Evolutionary conservation across 2,113 vertebrate species (phyloP), one percentile per base, ranked within the genome.

Genomic region (Leptobrachium ailaonicum): DNA sequence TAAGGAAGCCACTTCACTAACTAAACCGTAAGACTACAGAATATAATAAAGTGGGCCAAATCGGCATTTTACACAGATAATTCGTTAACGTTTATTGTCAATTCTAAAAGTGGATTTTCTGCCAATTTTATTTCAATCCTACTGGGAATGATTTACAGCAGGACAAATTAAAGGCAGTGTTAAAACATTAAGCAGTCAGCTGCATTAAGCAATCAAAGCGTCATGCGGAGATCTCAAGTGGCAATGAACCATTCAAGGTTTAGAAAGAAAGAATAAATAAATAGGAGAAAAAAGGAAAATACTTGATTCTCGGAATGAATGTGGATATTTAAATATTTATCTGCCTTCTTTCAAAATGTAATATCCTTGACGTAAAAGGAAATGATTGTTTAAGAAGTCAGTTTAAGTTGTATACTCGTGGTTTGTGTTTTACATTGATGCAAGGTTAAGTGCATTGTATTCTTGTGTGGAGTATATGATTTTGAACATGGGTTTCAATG

Each of bases 161-260:
- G 42, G 70, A 56, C 58, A 66, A 53, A 75, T 66, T 66, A 75
- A 64, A 64, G 44, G 62, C 73, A 53, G 60, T 8, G 43, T 50
- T 75, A 50, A 66, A 53, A 75, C 44, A 75, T 75, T 66, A 75
- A 50, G n/a, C 60, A 75, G 73, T 12, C 47, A 64, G 60, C 73
- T 66, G 62, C 73, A 75, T 66, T 75, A 75, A 75, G 20, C 63
- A 75, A 75, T 75, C 58, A 64, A 20, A 47, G 60, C 60, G 3
- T 62, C 58, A 75, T 40, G 47, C 42, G 6, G 58, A 64, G 73
- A 75, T 20, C 14, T 45, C 41, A 63, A 8, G 10, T 45, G 41
- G 54, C 41, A 44, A 62, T 43, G 12, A 0, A 62, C 9, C 41
- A 73, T 60, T 73, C 13, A 1, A 53, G 45, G 41, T 8, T 58